phyloP scores from a whole-genome alignment of 92 coral and sea anemone genomes.

The Actinostola sp. region DNA sequence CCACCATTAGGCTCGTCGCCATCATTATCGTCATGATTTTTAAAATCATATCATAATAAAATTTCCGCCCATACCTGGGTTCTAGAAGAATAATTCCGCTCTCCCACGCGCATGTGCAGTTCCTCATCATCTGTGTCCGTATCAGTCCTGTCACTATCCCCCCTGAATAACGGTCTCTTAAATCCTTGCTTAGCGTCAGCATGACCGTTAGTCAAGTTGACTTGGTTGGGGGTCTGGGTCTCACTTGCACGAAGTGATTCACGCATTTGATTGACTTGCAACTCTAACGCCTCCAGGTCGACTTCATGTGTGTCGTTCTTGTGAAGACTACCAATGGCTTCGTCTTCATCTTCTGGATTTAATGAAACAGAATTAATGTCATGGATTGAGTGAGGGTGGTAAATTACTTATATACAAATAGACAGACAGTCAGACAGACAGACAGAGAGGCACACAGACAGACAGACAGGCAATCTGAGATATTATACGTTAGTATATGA shows the following conservation, averaged over 20 bases:
- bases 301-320: conserved; percentile 44
- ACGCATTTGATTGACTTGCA: conserved; percentile 82
- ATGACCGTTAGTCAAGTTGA: conserved; percentile 66
- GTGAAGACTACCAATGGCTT: conserved; percentile 10
- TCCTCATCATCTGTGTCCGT: conserved; percentile 77
- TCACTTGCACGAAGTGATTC: conserved; percentile 72
- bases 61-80: conserved; percentile 40
- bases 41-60: too few relatives aligned
- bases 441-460: too few relatives aligned
- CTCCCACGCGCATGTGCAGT: conserved; percentile 54
- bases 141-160: conserved; percentile 69
- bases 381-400: too few relatives aligned
- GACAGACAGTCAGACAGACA: too few relatives aligned
- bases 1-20: neutral
- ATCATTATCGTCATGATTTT: neutral
- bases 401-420: too few relatives aligned
- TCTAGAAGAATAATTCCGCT: conserved; percentile 71
- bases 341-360: conserved; percentile 69
- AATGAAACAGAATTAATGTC: neutral
- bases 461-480: too few relatives aligned
- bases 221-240: conserved; percentile 42
- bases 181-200: conserved; percentile 38
- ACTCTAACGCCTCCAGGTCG: conserved; percentile 77
- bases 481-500: too few relatives aligned
- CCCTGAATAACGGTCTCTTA: conserved; percentile 45